Base-by-base conservation (phyloP, 1,140 invertebrate species). In the Pararge aegeria region DNA sequence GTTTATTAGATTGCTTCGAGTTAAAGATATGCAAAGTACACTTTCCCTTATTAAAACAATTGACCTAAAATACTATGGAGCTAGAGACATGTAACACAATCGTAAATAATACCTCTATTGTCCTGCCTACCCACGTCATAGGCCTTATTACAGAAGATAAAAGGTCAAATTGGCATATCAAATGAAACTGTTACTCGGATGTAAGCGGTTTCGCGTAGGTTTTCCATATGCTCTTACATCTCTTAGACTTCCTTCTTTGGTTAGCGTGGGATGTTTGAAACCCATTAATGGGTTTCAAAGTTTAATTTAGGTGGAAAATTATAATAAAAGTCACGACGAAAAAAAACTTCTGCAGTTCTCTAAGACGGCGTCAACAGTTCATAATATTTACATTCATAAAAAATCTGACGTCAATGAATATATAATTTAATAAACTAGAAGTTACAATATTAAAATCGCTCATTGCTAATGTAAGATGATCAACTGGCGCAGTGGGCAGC, bases 131-230 rank as follows among this genome's bases (percentile, higher is more conserved):
- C 29, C 27, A 34, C 50, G 18, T 34, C 50, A 34, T 1, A n/a
- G 50, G 19, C 37, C 29, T 29, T 52, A 37, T 57, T 57, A 27
- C 27, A 38, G 40, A 4, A 29, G 21, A 21, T 16, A 38, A 57
- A 27, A 42, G 46, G 46, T 57, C 55, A 57, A 49, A 49, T 49
- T 57, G 46, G 55, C 30, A 15, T 57, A 12, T 37, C 55, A 50
- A 49, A 49, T 40, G 55, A 27, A 7, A 52, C n/a, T n/a, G 38
- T 38, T 40, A 10, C 15, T 7, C 29, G 44, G 29, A 34, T 38
- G 20, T 15, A 21, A 57, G 55, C 24, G 51, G 19, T 38, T 38
- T 5, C 16, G 44, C 16, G 38, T 42, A 42, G 38, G 38, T 18
- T 5, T 16, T 5, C 15, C 34, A 37, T 37, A 18, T 16, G 16